A percentile compares a stretch with the other conserved stretches of the same genome.
Evolutionary conservation across 2,797 vertebrate genomes (phyloP).

Genomic region (Paguma larvata): DNA sequence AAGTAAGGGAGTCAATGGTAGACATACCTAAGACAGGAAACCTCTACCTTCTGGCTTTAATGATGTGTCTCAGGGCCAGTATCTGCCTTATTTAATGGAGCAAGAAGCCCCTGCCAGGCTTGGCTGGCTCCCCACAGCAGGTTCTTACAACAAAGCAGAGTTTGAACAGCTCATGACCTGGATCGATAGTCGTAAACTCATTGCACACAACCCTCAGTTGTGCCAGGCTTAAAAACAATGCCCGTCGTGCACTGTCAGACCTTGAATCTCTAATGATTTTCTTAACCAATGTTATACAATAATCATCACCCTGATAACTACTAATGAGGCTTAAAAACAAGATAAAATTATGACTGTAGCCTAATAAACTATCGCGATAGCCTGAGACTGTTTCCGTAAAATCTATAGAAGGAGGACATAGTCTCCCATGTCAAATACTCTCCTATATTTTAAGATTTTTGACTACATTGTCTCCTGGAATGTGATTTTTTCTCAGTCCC

Average conservation of each 20-base stretch:
- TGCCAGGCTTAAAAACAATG: not conserved
- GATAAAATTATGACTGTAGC: not conserved
- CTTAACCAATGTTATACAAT: not conserved
- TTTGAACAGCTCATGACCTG: not conserved
- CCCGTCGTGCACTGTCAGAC: not conserved
- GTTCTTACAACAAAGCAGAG: not conserved
- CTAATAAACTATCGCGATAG: not conserved
- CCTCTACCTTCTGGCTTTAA: not conserved
- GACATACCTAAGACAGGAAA: not conserved
- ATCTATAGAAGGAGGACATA: accelerated
- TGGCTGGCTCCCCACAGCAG: not conserved
- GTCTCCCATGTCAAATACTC: not conserved
- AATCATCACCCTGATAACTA: not conserved
- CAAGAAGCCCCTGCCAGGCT: not conserved
- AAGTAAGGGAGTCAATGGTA: not conserved
- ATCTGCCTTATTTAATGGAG: not conserved
- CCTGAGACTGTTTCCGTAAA: not conserved
- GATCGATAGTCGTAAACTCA: not conserved
- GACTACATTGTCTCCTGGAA: not conserved
- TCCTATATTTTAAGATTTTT: not conserved
- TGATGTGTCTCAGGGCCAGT: not conserved
- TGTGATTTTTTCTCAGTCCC: not conserved
- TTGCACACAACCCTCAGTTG: not conserved
- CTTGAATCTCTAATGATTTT: not conserved
- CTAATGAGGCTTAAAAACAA: not conserved